These are phyloP conservation scores for Helicoverpa armigera DNA, from an alignment of 1,140 invertebrate species.

Conservation along the genomic window DNA sequence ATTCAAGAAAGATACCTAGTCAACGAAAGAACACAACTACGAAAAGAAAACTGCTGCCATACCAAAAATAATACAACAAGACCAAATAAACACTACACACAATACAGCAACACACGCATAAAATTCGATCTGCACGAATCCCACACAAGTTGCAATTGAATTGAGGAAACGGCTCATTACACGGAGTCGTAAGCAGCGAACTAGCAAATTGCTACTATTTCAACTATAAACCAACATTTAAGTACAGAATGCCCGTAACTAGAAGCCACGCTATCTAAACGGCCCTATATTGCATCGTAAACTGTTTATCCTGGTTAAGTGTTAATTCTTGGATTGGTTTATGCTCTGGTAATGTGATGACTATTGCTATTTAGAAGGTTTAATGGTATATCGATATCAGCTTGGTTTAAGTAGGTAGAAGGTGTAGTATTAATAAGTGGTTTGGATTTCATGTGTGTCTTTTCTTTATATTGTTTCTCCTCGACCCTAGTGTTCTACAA, in stretches of 20 bases:
- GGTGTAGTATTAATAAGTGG: too few species aligned
- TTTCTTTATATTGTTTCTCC: too few species aligned
- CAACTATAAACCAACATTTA: slow-evolving; percentile 33
- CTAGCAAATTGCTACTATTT: slow-evolving; percentile 43
- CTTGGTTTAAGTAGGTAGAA: too few species aligned
- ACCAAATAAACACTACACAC: neutral
- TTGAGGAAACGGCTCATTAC: slow-evolving; percentile 45
- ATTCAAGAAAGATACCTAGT: too few species aligned
- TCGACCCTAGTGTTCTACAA: too few species aligned
- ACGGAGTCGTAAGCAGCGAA: slow-evolving; percentile 24
- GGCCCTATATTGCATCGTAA: slow-evolving; percentile 11
- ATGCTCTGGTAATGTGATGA: neutral
- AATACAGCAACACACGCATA: neutral
- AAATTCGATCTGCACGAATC: neutral
- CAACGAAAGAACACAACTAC: too few species aligned
- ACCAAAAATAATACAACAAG: too few species aligned
- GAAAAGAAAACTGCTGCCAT: too few species aligned
- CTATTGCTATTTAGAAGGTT: too few species aligned
- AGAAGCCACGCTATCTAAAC: neutral
- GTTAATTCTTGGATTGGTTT: slow-evolving; percentile 5
- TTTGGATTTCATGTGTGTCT: too few species aligned
- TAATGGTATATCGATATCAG: too few species aligned
- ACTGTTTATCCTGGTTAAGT: neutral
- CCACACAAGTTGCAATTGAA: slow-evolving; percentile 37
- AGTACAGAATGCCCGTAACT: slow-evolving; percentile 26